Percentiles rank a stretch among this genome's conserved stretches.
Conservation (phyloP, 2,797 vertebrate species). For the Pseudochirops corinnae region DNA sequence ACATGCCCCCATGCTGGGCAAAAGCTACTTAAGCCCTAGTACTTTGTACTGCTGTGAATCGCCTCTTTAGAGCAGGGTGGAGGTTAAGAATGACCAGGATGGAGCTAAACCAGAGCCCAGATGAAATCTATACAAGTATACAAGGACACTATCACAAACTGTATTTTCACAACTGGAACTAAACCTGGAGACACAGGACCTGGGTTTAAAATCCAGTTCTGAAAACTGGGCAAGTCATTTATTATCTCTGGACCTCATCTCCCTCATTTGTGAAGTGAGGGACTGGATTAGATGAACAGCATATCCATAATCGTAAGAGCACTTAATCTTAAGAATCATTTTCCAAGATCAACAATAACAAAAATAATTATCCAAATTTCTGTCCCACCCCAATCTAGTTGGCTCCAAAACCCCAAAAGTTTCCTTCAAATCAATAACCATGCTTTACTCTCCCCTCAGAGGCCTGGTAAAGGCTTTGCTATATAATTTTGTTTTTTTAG, state of each 20-base stretch:
- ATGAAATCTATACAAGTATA: not conserved
- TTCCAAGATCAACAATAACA: not conserved
- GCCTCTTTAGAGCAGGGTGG: not conserved
- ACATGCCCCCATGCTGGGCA: not conserved
- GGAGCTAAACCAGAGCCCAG: not conserved
- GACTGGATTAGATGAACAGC: not conserved
- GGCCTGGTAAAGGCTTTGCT: not conserved
- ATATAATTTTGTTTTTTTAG: not conserved
- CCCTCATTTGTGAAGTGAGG: not conserved
- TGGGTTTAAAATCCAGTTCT: not conserved
- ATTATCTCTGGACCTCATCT: not conserved
- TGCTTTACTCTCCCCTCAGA: not conserved
- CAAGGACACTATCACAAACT: not conserved
- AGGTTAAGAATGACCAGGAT: not conserved
- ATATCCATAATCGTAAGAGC: not conserved
- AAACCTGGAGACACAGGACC: not conserved
- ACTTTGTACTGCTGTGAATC: not conserved
- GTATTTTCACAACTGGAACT: not conserved
- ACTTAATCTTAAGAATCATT: not conserved
- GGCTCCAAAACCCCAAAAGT: not conserved
- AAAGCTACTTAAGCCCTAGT: not conserved
- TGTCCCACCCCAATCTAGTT: not conserved
- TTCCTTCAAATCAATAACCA: not conserved
- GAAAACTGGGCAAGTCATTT: not conserved
- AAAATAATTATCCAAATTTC: not conserved